Evolutionary conservation across 2,888 invertebrate genomes (phyloP), one percentile per base, ranked within the genome.

Genomic region (Lithosia quadra): DNA sequence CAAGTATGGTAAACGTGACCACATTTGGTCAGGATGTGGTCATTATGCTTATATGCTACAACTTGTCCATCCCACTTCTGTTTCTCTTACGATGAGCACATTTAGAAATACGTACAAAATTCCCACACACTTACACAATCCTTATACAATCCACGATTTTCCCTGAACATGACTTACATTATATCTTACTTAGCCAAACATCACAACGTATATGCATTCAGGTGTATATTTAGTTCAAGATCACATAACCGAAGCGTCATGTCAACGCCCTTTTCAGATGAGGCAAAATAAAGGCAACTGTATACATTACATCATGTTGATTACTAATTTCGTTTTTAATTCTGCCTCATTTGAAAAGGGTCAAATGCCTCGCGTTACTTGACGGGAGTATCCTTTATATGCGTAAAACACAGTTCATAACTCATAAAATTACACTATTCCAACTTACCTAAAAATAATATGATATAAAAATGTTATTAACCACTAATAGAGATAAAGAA

Each of bases 131-230:
- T 77, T 76, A 81, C 71, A 74, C 71, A 64, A 68, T 63, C 73
- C 72, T 69, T 56, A 63, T 55, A 74, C 84, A 74, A 79, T 81
- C 86, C 86, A 79, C 86, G 84, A 86, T 81, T 78, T 84, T 86
- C 91, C 90, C 88, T 85, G 90, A 88, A 71, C 81, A 87, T 91
- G 92, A 92, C 92, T 90, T 91, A 92, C 87, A 89, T 88, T 89
- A 88, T 91, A 88, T 91, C 91, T 89, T 91, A 91, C 89, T 85
- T 86, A 85, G 91, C 92, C 92, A 88, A 91, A 91, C 93, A 94
- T 93, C 93, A 93, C 93, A 92, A 89, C 86, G 60, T 66, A 82
- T 84, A 84, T 84, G 87, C 86, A 84, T 81, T 83, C 81, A 75
- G 77, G 78, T 86, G 78, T 84, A 85, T 79, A 84, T 82, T 83